Percentiles rank a stretch among this genome's conserved stretches.
These are phyloP conservation scores for Parochlus steinenii DNA, from an alignment of 2,888 invertebrate species.

Conservation along the genomic window DNA sequence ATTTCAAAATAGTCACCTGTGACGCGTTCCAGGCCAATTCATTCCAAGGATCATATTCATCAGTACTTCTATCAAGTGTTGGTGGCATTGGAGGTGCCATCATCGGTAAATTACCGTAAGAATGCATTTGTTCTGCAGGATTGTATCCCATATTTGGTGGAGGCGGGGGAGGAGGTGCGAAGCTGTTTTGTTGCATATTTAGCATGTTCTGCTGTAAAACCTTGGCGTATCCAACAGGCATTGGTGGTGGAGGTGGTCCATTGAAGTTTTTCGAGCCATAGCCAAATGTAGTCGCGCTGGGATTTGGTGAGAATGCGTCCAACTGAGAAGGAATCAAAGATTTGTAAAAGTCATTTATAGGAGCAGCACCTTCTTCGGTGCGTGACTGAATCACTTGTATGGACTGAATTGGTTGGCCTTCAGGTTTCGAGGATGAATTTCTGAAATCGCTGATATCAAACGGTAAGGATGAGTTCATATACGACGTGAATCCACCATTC, in stretches of 20 bases:
- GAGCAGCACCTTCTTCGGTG: conserved; percentile 14
- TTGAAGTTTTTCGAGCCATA: neutral
- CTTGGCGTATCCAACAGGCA: conserved; percentile 16
- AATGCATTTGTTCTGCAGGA: no score
- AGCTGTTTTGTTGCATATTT: no score
- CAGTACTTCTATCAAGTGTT: conserved; percentile 22
- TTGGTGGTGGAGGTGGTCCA: conserved; percentile 12
- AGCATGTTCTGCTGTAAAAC: conserved; percentile 15
- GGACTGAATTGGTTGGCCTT: conserved; percentile 16
- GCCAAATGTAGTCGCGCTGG: neutral
- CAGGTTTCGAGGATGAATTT: conserved; percentile 17
- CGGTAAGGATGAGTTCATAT: conserved; percentile 25
- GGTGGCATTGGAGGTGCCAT: conserved; percentile 23
- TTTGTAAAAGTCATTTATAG: conserved; percentile 33
- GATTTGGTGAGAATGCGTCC: conserved; percentile 18
- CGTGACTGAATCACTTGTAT: conserved; percentile 34
- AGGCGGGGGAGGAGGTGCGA: conserved; percentile 23
- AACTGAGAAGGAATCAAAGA: conserved; percentile 23
- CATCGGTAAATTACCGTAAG: conserved; percentile 31
- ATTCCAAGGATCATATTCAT: conserved; percentile 24
- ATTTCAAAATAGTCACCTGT: conserved; percentile 31
- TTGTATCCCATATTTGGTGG: conserved; percentile 31
- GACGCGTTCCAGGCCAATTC: conserved; percentile 31
- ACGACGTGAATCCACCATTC: conserved; percentile 12
- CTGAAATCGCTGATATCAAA: conserved; percentile 36